Base-by-base conservation (phyloP, 1,140 invertebrate species). In the Drosophila parabipectinata region DNA sequence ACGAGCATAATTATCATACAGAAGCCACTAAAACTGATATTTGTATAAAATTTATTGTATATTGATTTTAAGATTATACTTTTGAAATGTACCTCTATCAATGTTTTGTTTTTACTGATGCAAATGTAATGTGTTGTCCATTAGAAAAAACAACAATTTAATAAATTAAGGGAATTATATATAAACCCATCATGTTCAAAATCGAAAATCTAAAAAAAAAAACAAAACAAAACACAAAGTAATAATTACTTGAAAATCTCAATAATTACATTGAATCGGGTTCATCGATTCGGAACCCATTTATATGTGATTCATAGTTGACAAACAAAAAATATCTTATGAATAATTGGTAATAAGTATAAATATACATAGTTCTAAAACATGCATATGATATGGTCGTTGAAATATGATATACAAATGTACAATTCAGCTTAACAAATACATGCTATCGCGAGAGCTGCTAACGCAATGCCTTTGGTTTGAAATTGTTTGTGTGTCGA, bases 291-390 rank as follows among this genome's bases (percentile, higher is more conserved):
- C 30, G 37, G 8, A 55, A 24, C 39, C 63, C 59, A 67, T 52
- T 67, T 67, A 34, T 67, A 67, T 67, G 39, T 69, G 48, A 62
- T 68, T 59, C 41, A 50, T 55, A 50, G 34, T 58, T 61, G 63
- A 69, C 63, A 68, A 67, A 68, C 44, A 47, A 56, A 47, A 47
- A 47, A 68, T 57, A 56, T 57, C 64, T 69, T 69, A 69, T 69
- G 66, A 69, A 47, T 69, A 69, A 69, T 68, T 69, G 66, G 51
- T 68, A 69, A 68, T 56, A 68, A 64, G 47, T 63, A 68, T 32
- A 53, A 12, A 53, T 62, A 48, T 69, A 69, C 21, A 21, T 21
- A 21, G 62, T 55, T 69, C 68, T 69, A 57, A 69, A 67, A 39
- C 41, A 48, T 12, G 32, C 32, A 69, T 41, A 69, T 56, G 15